Conservation (phyloP, 2,113 vertebrate genomes). For the Phrynosoma platyrhinos region DNA sequence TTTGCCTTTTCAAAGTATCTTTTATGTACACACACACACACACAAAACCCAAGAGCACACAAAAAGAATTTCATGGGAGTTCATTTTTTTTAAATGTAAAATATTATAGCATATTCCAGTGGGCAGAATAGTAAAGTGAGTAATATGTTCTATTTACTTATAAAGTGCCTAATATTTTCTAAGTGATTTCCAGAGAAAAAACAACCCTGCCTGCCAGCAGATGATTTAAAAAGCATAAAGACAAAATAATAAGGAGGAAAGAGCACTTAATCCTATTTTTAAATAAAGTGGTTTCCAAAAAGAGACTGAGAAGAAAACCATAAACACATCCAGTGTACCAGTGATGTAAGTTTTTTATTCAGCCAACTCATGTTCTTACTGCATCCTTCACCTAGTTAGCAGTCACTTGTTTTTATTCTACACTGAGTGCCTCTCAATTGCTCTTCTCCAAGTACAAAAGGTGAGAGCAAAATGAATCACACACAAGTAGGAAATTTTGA, state of each 20-base stretch:
- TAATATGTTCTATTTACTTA: background rate
- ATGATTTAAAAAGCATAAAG: background rate
- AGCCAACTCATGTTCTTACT: background rate
- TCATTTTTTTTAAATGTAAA: background rate
- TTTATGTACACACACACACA: background rate
- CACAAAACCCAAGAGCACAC: background rate
- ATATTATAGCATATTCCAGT: background rate
- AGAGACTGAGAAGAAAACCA: background rate
- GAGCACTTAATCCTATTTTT: background rate
- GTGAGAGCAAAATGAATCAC: slow-evolving; percentile 1
- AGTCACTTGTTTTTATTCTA: slow-evolving; percentile 29
- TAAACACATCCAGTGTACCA: background rate
- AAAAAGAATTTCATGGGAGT: background rate
- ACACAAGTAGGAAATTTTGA: background rate
- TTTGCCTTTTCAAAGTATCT: background rate
- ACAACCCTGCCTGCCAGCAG: background rate
- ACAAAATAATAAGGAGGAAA: background rate
- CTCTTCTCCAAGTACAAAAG: slow-evolving; percentile 27
- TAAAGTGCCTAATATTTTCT: background rate
- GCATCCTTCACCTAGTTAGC: slow-evolving; percentile 21
- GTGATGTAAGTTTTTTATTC: background rate
- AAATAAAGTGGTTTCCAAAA: background rate
- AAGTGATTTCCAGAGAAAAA: background rate
- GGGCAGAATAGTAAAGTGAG: background rate
- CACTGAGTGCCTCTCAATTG: slow-evolving; percentile 5